Percentiles rank a stretch among this genome's conserved stretches.
Conservation (phyloP, 2,113 vertebrate species). For the Ancistrus triradiatus region DNA sequence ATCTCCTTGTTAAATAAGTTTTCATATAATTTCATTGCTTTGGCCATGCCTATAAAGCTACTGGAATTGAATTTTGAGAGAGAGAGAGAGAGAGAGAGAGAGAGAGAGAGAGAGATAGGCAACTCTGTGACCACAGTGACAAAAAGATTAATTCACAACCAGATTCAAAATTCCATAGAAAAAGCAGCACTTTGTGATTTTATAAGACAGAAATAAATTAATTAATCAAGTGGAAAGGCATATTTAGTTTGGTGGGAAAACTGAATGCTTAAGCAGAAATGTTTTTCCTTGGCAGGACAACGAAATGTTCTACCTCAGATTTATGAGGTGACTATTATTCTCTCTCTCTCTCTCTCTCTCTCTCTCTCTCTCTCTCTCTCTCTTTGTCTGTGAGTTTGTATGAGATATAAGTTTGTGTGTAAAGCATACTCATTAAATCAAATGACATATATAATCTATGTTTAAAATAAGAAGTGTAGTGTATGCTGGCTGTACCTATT, state of each 20-base stretch:
- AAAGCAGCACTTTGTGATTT: no score
- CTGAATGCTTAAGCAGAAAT: slow-evolving; percentile 56
- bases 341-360: slow-evolving; percentile 32
- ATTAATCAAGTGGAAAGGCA: slow-evolving; percentile 39
- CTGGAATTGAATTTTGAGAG: no score
- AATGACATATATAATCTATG: slow-evolving; percentile 52
- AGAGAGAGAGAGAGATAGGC: no score
- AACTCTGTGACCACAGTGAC: no score
- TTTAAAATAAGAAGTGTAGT: slow-evolving; percentile 47
- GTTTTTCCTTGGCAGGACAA: slow-evolving; percentile 49
- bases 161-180: no score
- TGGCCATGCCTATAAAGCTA: no score
- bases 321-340: slow-evolving; percentile 51
- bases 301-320: slow-evolving; percentile 48
- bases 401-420: slow-evolving; percentile 24
- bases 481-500: slow-evolving; percentile 50
- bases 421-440: slow-evolving; percentile 55
- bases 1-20: no score
- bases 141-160: no score
- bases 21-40: no score
- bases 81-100: no score
- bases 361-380: slow-evolving; percentile 31
- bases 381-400: slow-evolving; percentile 19
- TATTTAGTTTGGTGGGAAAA: slow-evolving; percentile 43
- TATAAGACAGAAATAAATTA: slow-evolving; percentile 26